These are phyloP conservation scores for Lates japonicus DNA, from an alignment of 2,797 vertebrate species.

Conservation along the genomic window DNA sequence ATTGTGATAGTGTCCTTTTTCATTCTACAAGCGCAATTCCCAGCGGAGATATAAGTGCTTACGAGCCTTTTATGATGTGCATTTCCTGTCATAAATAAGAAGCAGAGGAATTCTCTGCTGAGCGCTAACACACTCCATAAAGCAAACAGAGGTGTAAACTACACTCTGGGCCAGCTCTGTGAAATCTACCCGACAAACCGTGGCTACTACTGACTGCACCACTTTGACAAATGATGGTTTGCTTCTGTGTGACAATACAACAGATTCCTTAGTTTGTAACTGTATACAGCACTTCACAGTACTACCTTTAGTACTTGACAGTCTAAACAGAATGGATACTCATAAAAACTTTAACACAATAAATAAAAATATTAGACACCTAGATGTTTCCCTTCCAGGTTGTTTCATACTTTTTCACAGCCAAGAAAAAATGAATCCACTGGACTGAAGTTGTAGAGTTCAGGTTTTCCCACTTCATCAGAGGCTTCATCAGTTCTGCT, in stretches of 20 bases:
- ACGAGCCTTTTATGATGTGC: constrained; percentile 80
- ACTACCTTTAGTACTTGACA: not conserved
- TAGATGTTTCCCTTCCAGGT: not conserved
- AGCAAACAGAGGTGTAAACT: constrained; percentile 76
- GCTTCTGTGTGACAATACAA: not conserved
- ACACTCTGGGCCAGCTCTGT: constrained; percentile 37
- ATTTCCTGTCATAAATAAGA: constrained; percentile 86
- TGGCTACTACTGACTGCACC: not conserved
- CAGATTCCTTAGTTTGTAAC: not conserved
- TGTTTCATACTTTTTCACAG: not conserved
- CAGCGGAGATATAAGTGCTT: constrained; percentile 69
- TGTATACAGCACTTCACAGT: not conserved
- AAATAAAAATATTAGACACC: not conserved
- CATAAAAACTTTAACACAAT: not conserved
- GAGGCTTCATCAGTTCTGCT: not conserved
- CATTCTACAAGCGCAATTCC: constrained; percentile 59
- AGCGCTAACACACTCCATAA: constrained; percentile 75
- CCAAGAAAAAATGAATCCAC: not conserved
- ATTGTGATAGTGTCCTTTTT: constrained; percentile 56
- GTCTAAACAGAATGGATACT: not conserved
- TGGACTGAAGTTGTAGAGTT: not conserved
- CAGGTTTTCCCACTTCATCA: not conserved
- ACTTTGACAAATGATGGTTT: not conserved
- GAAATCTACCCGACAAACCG: constrained; percentile 43
- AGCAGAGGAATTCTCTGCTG: constrained; percentile 70